Percentiles rank a stretch among this genome's conserved stretches.
phyloP scores from a whole-genome alignment of 2,113 vertebrate genomes.

The Phrynosoma platyrhinos region DNA sequence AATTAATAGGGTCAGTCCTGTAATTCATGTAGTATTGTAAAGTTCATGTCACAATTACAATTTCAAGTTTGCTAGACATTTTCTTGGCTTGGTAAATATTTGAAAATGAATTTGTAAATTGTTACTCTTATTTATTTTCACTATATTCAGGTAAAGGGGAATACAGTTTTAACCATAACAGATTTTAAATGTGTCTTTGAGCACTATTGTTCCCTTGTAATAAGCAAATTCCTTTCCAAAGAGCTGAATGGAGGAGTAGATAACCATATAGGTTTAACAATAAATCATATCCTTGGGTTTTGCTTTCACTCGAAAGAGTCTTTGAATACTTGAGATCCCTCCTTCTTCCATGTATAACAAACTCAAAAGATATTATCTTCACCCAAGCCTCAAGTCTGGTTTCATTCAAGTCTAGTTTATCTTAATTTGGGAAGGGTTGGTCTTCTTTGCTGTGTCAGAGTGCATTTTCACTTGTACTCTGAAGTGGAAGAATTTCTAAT shows the following conservation, averaged over 20 bases:
- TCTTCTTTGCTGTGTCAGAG: neutral
- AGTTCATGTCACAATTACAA: neutral
- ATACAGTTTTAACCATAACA: neutral
- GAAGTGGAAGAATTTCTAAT: neutral
- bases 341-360: neutral
- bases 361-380: neutral
- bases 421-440: no score
- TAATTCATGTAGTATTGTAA: neutral
- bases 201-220: neutral
- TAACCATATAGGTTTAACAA: neutral
- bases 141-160: neutral
- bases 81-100: neutral
- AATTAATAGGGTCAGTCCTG: neutral
- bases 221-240: neutral
- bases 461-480: neutral
- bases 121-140: neutral
- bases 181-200: neutral
- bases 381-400: neutral
- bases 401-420: no score
- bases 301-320: neutral
- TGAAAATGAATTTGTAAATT: neutral
- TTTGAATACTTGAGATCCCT: neutral
- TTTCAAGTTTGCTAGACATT: neutral
- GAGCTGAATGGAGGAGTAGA: neutral
- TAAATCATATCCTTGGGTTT: neutral